These are phyloP conservation scores for Allygus modestus DNA, from an alignment of 2,888 invertebrate genomes.

Conservation along the genomic window DNA sequence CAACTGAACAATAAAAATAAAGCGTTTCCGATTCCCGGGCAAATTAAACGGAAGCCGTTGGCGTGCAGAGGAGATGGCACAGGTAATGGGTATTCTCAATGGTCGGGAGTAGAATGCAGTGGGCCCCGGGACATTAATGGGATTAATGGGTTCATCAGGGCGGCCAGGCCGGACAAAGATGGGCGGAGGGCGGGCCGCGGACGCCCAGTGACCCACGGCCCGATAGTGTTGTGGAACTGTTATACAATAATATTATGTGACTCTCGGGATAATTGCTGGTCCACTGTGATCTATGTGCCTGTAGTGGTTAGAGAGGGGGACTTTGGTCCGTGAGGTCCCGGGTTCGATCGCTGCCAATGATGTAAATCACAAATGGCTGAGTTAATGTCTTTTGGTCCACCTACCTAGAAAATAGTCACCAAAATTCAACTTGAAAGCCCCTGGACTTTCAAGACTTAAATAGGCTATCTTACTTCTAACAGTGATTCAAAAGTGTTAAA, in stretches of 20 bases:
- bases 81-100: background rate
- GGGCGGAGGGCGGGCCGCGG: background rate
- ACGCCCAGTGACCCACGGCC: background rate
- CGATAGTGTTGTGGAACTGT: background rate
- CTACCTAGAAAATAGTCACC: too few relatives aligned
- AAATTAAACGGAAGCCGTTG: constrained; percentile 33
- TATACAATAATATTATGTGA: background rate
- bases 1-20: background rate
- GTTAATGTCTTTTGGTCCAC: too few relatives aligned
- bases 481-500: too few relatives aligned
- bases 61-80: background rate
- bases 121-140: constrained; percentile 11
- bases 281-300: too few relatives aligned
- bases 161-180: background rate
- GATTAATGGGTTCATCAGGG: constrained; percentile 30
- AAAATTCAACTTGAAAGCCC: too few relatives aligned
- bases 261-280: background rate
- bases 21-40: background rate
- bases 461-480: too few relatives aligned
- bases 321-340: too few relatives aligned
- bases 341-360: too few relatives aligned
- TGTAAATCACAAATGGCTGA: too few relatives aligned
- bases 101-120: constrained; percentile 7
- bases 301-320: too few relatives aligned
- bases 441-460: too few relatives aligned